These are phyloP conservation scores for Hirundo rustica DNA, from an alignment of 2,797 vertebrate species.

Conservation along the genomic window DNA sequence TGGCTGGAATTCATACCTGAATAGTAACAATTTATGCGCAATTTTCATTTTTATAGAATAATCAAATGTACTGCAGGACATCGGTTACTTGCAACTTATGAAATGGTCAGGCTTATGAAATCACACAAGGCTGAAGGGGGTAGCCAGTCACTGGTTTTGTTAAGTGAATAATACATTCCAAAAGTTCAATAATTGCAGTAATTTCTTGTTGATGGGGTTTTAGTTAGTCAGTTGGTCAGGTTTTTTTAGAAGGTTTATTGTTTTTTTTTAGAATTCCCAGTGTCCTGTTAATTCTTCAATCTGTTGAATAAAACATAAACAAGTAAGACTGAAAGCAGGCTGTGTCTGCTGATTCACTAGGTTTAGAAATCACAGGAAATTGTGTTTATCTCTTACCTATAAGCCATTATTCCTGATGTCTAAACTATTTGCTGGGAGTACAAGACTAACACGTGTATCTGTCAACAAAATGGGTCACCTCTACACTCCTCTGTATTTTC, in stretches of 20 bases:
- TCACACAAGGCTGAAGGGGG: neutral
- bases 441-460: slow-evolving; percentile 28
- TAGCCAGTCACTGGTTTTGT: neutral
- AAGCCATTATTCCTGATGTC: slow-evolving; percentile 8
- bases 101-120: neutral
- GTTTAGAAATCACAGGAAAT: slow-evolving; percentile 5
- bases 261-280: neutral
- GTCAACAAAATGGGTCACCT: slow-evolving; percentile 50
- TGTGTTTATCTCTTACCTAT: neutral
- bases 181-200: neutral
- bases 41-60: neutral
- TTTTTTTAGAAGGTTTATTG: neutral
- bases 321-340: neutral
- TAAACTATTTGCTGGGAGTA: slow-evolving; percentile 36
- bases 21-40: neutral
- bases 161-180: neutral
- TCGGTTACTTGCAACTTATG: neutral
- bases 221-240: no score
- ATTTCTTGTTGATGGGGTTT: neutral
- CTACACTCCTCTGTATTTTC: slow-evolving; percentile 33
- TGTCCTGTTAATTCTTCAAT: neutral
- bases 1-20: neutral
- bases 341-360: neutral
- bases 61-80: neutral
- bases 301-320: neutral